These are phyloP conservation scores for Scaptodrosophila latifasciaeformis DNA, from an alignment of 2,888 invertebrate genomes.

Conservation along the genomic window DNA sequence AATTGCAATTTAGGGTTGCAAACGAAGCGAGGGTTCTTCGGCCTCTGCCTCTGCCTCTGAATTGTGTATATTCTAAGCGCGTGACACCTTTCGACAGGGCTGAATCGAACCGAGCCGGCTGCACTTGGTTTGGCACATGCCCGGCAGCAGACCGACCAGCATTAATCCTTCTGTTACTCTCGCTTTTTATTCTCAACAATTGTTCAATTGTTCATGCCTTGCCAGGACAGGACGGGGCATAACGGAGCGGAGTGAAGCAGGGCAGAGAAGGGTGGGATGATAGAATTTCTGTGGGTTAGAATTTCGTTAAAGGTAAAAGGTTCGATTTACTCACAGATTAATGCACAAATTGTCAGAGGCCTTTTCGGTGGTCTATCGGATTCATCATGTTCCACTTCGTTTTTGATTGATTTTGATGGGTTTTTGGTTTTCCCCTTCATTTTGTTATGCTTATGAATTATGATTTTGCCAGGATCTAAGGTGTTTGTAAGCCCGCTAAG, in stretches of 20 bases:
- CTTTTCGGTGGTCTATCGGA: too few relatives aligned
- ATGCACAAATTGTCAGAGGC: constrained; percentile 27
- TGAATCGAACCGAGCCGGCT: constrained; percentile 7
- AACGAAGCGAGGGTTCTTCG: constrained; percentile 40
- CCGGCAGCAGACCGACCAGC: constrained; percentile 46
- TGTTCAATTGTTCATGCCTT: constrained; percentile 60
- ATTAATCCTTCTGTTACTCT: constrained; percentile 65
- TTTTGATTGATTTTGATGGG: constrained; percentile 51
- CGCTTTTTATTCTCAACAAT: constrained; percentile 42
- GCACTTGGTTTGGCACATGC: constrained; percentile 23
- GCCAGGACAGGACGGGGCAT: too few relatives aligned
- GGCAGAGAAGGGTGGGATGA: background rate
- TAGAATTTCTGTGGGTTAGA: background rate
- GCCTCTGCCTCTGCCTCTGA: constrained; percentile 57
- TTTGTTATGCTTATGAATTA: constrained; percentile 44
- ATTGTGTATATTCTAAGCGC: background rate
- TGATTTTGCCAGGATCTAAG: constrained; percentile 41
- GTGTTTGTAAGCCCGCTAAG: constrained; percentile 48
- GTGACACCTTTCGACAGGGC: background rate
- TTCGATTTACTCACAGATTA: constrained; percentile 19
- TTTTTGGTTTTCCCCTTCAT: constrained; percentile 9
- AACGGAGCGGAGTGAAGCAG: background rate
- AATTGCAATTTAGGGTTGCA: constrained; percentile 69
- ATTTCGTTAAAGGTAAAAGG: constrained; percentile 16
- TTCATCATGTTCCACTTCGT: constrained; percentile 27